Evolutionary conservation across 2,113 vertebrate genomes (phyloP), one percentile per base, ranked within the genome.

Genomic region (Peucedramus taeniatus): DNA sequence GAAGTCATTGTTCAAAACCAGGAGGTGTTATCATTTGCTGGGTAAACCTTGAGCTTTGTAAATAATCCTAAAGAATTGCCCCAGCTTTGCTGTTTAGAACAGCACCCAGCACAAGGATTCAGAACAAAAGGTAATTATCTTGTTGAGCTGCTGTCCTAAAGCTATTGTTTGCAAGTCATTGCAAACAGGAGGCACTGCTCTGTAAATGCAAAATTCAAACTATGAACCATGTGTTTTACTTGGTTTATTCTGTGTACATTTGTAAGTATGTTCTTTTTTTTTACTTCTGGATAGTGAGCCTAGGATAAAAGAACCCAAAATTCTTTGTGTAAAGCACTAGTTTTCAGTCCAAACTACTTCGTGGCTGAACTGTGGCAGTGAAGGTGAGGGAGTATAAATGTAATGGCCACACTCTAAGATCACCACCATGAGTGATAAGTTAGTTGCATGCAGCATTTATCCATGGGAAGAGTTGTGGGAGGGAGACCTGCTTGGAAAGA

Each of bases 381-480:
- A 56, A 61, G 51, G 26, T 22, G 51, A 47, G 9, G 21, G 39
- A 64, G 42, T 60, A 68, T 9, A 40, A 72, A 50, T 61, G 3
- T 30, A 64, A 35, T 54, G 54, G 22, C 15, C 18, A 37, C 16
- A 24, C 26, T 75, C 37, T 37, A 24, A 40, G 21, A 47, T 31
- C 57, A 40, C 37, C 33, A 19, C 24, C 19, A 31, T 0, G 0
- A 53, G 37, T 30, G 66, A 4, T 8, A 7, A 53, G 45, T 49
- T 77, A 19, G n/a, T 53, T 85, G 61, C 15, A 42, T 22, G n/a
- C 49, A 86, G 44, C 13, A 15, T 21, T 69, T 83, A 6, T 8
- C 49, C 0, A 0, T 60, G 45, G 63, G 21, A 30, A 78, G 24
- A 15, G 42, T 5, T 64, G 30, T 71, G n/a, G 49, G n/a, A n/a